Evolutionary conservation across 2,888 invertebrate species (phyloP), one percentile per base, ranked within the genome.

Genomic region (Hydriomena furcata): DNA sequence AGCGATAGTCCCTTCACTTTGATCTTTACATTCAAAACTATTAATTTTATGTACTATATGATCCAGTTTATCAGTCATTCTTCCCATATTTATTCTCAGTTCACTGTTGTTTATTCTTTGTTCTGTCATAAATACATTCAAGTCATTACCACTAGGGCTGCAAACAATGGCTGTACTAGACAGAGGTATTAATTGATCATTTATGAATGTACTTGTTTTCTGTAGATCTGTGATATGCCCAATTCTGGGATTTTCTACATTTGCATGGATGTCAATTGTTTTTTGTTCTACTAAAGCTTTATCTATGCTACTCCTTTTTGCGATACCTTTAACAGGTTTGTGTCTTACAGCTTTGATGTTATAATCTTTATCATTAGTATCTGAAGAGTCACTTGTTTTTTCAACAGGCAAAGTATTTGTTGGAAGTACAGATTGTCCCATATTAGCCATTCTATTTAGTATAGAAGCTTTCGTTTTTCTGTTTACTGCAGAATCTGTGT

Each of bases 381-480:
- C 86, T 45, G 87, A 81, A 5, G 87, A 86, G 58, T 84, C 83
- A 73, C 82, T 84, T 46, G 79, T 74, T 59, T 65, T 73, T 34
- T 71, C 66, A 49, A 52, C 43, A 36, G 62, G 36, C 27, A 63
- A 27, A 25, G 63, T 51, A 60, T 66, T 64, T 35, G 71, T 52
- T 28, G 88, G 89, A 44, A 89, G 66, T 21, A 89, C 83, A 50
- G 89, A 84, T 23, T 87, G 87, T 2, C 89, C 88, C 82, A 89
- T 82, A 52, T 59, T 80, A 32, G 89, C 85, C 84, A 89, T 89
- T 66, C 89, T 73, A 61, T 74, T 83, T 36, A 89, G 57, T 55
- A 88, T 79, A 1, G 84, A 80, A 48, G 74, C 71, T 65, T 84
- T 89, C n/a, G 79, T 84, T 73, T 73, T 81, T 60, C 52, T 79